A percentile compares a stretch with the other conserved stretches of the same genome.
phyloP scores from a whole-genome alignment of 2,113 vertebrate species.

The Halichoeres trimaculatus region DNA sequence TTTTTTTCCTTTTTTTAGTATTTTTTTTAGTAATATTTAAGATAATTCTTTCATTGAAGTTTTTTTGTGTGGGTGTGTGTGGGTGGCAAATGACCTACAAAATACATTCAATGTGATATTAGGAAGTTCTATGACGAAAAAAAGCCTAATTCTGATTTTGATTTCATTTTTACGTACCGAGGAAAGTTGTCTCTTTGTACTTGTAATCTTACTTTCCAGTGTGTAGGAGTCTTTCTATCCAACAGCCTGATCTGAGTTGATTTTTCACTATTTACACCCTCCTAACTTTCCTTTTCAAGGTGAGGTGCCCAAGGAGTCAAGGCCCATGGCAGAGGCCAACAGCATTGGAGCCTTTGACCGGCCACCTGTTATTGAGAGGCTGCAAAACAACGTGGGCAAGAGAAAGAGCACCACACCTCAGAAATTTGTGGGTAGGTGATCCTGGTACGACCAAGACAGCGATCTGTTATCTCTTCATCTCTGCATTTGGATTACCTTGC shows the following conservation, averaged over 20 bases:
- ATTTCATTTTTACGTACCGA: background rate
- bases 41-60: too few species aligned
- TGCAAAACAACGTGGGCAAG: conserved; percentile 95
- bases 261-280: background rate
- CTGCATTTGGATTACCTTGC: background rate
- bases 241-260: background rate
- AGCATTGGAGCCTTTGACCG: conserved; percentile 92
- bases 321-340: conserved; percentile 89
- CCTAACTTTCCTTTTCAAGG: conserved; percentile 81
- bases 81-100: background rate
- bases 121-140: background rate
- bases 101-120: background rate
- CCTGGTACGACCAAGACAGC: background rate
- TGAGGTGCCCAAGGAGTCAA: conserved; percentile 91
- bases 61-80: too few species aligned
- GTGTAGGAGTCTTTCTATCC: background rate
- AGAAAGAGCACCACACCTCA: conserved; percentile 99
- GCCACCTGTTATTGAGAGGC: conserved; percentile 96
- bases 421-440: conserved; percentile 97
- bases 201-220: background rate
- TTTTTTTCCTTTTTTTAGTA: too few species aligned
- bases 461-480: background rate
- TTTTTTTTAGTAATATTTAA: too few species aligned
- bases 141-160: background rate
- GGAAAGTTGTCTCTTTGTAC: background rate